A percentile compares a stretch with the other conserved stretches of the same genome.
These are phyloP conservation scores for Leptopterna dolabrata DNA, from an alignment of 2,888 invertebrate species.

Conservation along the genomic window DNA sequence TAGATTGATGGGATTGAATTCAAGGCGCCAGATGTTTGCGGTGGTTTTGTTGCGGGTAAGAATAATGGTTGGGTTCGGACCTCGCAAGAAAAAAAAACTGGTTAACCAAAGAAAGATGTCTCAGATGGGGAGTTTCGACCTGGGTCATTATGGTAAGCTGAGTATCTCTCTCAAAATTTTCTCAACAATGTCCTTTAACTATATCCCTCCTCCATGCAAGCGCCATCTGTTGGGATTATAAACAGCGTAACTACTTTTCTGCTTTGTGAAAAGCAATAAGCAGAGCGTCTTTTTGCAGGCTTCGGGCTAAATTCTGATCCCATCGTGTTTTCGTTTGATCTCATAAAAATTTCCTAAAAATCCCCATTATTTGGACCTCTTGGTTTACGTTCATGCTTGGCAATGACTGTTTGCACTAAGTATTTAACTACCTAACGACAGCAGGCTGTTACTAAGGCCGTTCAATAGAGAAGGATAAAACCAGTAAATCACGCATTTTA, in stretches of 20 bases:
- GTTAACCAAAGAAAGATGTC: background rate
- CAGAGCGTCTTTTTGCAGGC: no score
- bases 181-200: background rate
- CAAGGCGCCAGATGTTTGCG: background rate
- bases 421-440: no score
- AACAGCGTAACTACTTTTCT: no score
- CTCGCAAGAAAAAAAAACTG: background rate
- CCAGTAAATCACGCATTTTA: background rate
- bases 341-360: no score
- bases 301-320: no score
- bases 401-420: no score
- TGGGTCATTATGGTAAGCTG: background rate
- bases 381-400: no score
- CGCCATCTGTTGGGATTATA: background rate
- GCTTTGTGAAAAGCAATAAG: no score
- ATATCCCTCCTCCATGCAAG: background rate
- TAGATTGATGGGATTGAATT: background rate
- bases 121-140: background rate
- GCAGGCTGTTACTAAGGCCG: no score
- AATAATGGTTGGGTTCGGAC: background rate
- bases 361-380: no score
- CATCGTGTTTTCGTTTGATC: no score
- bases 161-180: background rate
- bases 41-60: background rate
- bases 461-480: no score